Conservation (phyloP, 2,113 vertebrate species). For the Nothoprocta perdicaria region DNA sequence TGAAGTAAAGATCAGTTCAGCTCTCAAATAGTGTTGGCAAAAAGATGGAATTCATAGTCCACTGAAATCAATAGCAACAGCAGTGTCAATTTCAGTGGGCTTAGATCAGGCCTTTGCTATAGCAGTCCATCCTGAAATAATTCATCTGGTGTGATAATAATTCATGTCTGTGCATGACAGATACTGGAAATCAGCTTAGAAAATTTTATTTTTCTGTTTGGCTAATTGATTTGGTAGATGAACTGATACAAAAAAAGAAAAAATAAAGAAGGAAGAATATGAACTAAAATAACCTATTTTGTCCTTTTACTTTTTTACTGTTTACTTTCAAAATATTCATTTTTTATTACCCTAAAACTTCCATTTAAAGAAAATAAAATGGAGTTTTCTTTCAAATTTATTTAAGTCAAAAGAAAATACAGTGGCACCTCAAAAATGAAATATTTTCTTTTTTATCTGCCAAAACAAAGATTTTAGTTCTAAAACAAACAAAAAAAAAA, state of each 20-base stretch:
- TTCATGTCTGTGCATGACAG: neutral
- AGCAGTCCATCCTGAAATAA: slow-evolving; percentile 29
- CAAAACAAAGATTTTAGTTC: neutral
- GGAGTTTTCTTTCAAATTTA: neutral
- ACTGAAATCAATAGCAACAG: slow-evolving; percentile 55
- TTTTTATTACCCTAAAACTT: neutral
- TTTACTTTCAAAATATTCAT: neutral
- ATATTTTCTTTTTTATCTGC: neutral
- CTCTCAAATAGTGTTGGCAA: neutral
- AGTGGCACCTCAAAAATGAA: neutral
- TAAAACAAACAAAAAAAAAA: neutral
- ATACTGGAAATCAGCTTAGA: neutral
- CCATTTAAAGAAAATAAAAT: neutral
- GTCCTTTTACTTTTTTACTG: neutral
- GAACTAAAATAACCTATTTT: neutral
- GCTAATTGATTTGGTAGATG: neutral
- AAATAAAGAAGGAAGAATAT: neutral
- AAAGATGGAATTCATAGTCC: neutral
- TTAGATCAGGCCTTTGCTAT: slow-evolving; percentile 66
- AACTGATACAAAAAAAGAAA: neutral
- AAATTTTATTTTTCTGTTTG: neutral
- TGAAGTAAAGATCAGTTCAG: neutral
- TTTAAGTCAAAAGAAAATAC: neutral
- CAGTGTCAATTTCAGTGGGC: slow-evolving; percentile 43
- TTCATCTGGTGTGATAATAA: neutral